phyloP scores from a whole-genome alignment of 2,888 invertebrate genomes.

The Mechanitis messenoides region DNA sequence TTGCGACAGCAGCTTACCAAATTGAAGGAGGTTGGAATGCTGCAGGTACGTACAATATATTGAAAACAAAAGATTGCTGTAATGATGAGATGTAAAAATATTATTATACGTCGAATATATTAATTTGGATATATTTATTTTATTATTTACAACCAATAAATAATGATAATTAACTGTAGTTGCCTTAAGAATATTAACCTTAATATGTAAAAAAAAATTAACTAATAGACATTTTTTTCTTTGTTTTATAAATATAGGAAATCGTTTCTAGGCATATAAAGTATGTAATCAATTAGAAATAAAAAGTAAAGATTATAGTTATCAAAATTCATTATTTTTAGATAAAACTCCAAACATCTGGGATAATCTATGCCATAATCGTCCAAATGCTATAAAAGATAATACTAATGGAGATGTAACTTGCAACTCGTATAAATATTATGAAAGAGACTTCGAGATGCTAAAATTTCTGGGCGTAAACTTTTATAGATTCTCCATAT shows the following conservation, averaged over 20 bases:
- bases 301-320: too few relatives aligned
- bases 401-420: constrained; percentile 76
- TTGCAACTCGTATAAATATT: constrained; percentile 78
- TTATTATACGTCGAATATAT: too few relatives aligned
- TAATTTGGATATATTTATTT: too few relatives aligned
- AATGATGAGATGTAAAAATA: too few relatives aligned
- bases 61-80: too few relatives aligned
- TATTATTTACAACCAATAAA: too few relatives aligned
- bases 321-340: constrained; percentile 22
- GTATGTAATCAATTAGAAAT: neutral
- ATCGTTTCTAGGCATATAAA: constrained; percentile 8
- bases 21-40: constrained; percentile 54
- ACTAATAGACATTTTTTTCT: too few relatives aligned
- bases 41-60: constrained; percentile 35
- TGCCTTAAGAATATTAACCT: too few relatives aligned
- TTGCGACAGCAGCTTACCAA: constrained; percentile 52
- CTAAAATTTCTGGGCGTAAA: constrained; percentile 63
- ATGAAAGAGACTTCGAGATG: constrained; percentile 71
- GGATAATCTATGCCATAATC: constrained; percentile 74
- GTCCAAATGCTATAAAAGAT: constrained; percentile 64
- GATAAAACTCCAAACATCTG: constrained; percentile 78
- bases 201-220: too few relatives aligned
- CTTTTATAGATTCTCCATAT: constrained; percentile 77
- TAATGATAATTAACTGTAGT: too few relatives aligned
- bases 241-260: too few relatives aligned